Conservation (phyloP, 2,113 vertebrate species). For the Mellivora capensis region DNA sequence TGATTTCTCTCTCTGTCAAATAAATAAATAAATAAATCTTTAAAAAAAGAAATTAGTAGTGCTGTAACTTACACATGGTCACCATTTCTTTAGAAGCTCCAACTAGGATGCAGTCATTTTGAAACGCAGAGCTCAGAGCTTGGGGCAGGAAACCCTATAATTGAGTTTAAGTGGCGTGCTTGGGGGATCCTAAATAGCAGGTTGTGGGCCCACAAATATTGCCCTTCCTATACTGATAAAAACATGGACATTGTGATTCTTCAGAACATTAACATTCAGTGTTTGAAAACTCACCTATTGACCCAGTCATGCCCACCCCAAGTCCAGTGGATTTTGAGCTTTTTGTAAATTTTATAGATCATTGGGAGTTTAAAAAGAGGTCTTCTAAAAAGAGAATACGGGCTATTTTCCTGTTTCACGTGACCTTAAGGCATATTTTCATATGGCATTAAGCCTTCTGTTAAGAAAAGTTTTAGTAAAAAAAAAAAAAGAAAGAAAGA, state of each 20-base stretch:
- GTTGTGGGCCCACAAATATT: not conserved
- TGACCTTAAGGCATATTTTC: not conserved
- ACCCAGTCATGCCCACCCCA: not conserved
- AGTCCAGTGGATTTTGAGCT: not conserved
- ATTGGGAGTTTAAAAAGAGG: not conserved
- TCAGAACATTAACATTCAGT: not conserved
- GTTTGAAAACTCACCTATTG: constrained; percentile 26
- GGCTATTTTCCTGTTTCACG: not conserved
- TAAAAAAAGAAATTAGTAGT: not conserved
- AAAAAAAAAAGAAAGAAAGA: too few species aligned
- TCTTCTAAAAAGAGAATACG: not conserved
- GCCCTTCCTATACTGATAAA: not conserved
- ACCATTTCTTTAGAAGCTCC: constrained; percentile 1
- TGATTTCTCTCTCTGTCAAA: too few species aligned
- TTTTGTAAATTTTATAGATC: not conserved
- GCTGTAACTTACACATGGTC: not conserved
- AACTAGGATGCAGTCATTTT: constrained; percentile 5
- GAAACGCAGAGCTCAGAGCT: not conserved
- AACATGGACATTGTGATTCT: not conserved
- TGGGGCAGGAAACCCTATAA: not conserved
- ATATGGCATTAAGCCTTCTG: not conserved
- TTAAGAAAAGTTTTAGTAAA: not conserved
- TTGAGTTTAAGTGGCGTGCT: not conserved
- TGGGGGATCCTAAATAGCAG: not conserved
- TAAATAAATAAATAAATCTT: too few species aligned